Base-by-base conservation (phyloP, 2,888 invertebrate genomes). In the Clunio marinus region DNA sequence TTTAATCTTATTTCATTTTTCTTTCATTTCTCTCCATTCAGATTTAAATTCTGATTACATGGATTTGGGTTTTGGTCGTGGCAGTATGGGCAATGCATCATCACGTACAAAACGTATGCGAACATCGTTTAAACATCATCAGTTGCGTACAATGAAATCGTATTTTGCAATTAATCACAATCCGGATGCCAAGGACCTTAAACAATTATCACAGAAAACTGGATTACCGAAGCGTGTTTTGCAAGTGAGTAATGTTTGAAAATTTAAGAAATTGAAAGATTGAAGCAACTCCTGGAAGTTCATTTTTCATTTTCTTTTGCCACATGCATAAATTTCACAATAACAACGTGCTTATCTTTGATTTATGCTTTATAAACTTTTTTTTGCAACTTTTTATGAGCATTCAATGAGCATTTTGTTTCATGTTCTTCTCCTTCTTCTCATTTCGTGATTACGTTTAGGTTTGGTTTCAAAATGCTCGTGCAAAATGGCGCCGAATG, bases 381-480 rank as follows among this genome's bases (percentile, higher is more conserved):
- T 58, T 58, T 25, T 58, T 58, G 51, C 51, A n/a, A n/a, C 8
- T 25, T 37, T 60, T 22, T 60, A 60, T 62, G 62, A 20, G 15
- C 22, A 37, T 60, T 60, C 35, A 45, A 63, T 63, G n/a, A n/a
- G 45, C 46, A 46, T 22, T 63, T 63, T 28, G 24, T 46, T 63
- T 45, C 13, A 24, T 63, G 5, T 45, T 45, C 37, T 17, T 45
- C n/a, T 62, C 15, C 13, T 60, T 25, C 20, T 63, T 27, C 27
- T 41, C 10, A 24, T 37, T n/a, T 22, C 37, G n/a, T 17, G 35
- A 37, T 22, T 41, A 22, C 13, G 45, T 73, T 10, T 74, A 96
- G 95, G 96, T 96, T 0, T 96, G 96, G 96, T 96, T 96, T 78
- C 96, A 96, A 84, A 96, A 96, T 76, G 95, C 96, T 0, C 82